Evolutionary conservation across 2,113 vertebrate genomes (phyloP).

Genomic region (Urocynchramus pylzowi): DNA sequence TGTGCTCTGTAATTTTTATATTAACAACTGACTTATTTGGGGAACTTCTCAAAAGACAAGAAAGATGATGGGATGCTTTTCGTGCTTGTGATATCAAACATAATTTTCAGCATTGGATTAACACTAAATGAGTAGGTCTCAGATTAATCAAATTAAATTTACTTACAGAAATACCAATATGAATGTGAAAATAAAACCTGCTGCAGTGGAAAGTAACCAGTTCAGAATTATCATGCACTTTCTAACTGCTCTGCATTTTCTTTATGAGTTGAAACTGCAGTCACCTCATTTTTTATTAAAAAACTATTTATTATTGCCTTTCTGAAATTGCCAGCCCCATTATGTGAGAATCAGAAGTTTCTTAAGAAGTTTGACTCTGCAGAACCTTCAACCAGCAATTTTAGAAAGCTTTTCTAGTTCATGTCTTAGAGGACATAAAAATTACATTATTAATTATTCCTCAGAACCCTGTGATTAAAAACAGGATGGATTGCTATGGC

Average conservation of each 20-base stretch:
- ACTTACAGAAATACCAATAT: background rate
- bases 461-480: background rate
- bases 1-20: background rate
- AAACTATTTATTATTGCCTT: background rate
- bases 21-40: background rate
- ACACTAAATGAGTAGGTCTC: background rate
- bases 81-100: background rate
- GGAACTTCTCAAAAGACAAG: background rate
- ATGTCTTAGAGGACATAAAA: background rate
- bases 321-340: background rate
- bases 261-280: background rate
- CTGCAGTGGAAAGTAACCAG: background rate
- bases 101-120: background rate
- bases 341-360: background rate
- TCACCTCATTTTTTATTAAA: background rate
- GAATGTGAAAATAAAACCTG: background rate
- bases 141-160: background rate
- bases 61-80: background rate
- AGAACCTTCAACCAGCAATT: background rate
- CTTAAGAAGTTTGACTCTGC: background rate
- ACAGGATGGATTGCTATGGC: background rate
- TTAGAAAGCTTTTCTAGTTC: background rate
- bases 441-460: background rate
- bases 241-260: background rate
- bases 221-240: background rate